Evolutionary conservation across 1,140 invertebrate species (phyloP).

Genomic region (Halotydeus destructor): DNA sequence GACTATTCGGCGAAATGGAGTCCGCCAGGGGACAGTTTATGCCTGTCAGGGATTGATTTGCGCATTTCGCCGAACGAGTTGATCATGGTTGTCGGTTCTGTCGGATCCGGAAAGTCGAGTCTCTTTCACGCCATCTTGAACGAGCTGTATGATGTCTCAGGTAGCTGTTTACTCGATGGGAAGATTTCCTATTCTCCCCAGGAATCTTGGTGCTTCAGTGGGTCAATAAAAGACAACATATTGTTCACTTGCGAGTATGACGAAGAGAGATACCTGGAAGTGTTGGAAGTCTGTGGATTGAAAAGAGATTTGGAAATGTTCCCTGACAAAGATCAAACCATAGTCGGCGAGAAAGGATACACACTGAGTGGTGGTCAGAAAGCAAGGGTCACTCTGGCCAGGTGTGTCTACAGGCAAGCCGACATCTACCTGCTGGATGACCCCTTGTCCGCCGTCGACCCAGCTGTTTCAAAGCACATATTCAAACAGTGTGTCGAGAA

Average conservation of each 20-base stretch:
- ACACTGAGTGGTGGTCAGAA: conserved; percentile 81
- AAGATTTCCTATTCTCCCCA: conserved; percentile 61
- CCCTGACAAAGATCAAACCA: conserved; percentile 37
- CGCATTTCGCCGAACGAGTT: conserved; percentile 5
- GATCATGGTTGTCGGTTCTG: conserved; percentile 3
- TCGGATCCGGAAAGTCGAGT: conserved; percentile 12
- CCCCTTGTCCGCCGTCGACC: conserved; percentile 74
- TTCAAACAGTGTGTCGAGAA: conserved; percentile 61
- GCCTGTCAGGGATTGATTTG: too few species aligned
- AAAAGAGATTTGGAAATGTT: conserved; percentile 39
- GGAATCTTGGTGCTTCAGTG: conserved; percentile 71
- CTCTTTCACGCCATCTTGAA: conserved; percentile 1
- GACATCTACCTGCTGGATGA: conserved; percentile 80
- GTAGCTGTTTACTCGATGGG: conserved; percentile 19
- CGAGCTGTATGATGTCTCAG: conserved; percentile 12
- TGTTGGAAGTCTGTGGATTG: conserved; percentile 63
- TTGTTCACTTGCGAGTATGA: conserved; percentile 66
- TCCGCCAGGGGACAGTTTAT: too few species aligned
- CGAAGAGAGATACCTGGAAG: conserved; percentile 44
- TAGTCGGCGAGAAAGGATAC: conserved; percentile 64
- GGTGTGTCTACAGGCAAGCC: conserved; percentile 34
- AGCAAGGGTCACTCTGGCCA: conserved; percentile 60
- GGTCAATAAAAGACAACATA: conserved; percentile 76
- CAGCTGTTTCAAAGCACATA: conserved; percentile 59
- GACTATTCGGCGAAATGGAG: too few species aligned